Evolutionary conservation across 2,797 vertebrate genomes (phyloP).

Genomic region (Crossoptilon crossoptilon): DNA sequence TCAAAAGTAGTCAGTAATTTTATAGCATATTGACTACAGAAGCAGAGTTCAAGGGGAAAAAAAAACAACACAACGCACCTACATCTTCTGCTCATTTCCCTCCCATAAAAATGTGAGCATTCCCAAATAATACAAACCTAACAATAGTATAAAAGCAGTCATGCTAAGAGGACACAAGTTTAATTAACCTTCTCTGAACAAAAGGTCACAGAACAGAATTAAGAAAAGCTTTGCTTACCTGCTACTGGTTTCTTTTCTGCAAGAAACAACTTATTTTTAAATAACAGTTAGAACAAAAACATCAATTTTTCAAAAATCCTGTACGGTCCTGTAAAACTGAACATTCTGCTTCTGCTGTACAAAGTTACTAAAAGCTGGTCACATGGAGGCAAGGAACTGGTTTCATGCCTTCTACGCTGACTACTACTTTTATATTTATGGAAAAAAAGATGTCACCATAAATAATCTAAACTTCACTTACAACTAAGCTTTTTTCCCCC

Average conservation of each 20-base stretch:
- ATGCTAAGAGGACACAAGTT: neutral
- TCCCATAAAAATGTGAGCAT: slow-evolving; percentile 6
- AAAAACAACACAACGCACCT: neutral
- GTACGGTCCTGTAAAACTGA: neutral
- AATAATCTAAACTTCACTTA: neutral
- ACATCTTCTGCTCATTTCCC: neutral
- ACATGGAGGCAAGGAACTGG: neutral
- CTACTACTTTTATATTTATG: neutral
- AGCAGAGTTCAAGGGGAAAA: slow-evolving; percentile 48
- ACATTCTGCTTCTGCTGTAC: neutral
- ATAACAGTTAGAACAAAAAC: neutral
- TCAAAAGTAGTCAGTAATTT: slow-evolving; percentile 84
- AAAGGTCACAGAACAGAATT: neutral
- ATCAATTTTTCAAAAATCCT: slow-evolving; percentile 3
- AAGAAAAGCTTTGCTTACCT: slow-evolving; percentile 65
- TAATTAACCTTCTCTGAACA: neutral
- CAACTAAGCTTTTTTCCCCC: neutral
- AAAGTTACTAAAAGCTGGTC: neutral
- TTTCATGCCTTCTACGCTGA: neutral
- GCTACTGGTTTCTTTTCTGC: slow-evolving; percentile 55
- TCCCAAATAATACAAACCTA: neutral
- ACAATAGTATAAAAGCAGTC: neutral
- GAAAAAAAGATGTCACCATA: neutral
- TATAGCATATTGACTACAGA: slow-evolving; percentile 69
- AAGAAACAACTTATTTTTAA: slow-evolving; percentile 56